Percentiles rank a stretch among this genome's conserved stretches.
These are phyloP conservation scores for Trachemys scripta DNA, from an alignment of 2,113 vertebrate species.

Conservation along the genomic window DNA sequence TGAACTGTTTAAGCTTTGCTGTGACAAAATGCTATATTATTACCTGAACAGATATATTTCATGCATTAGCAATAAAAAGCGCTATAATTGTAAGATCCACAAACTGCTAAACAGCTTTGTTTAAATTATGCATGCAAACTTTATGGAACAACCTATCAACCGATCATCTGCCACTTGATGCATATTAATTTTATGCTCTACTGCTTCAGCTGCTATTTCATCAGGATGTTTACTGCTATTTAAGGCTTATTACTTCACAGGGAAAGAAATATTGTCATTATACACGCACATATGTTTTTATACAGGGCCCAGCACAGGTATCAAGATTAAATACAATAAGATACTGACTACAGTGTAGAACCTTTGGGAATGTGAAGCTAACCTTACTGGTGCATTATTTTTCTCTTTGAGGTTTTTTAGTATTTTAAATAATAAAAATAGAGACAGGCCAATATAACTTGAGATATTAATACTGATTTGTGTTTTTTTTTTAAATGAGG, in stretches of 20 bases:
- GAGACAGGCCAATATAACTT: background rate
- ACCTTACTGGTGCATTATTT: background rate
- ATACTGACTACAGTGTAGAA: background rate
- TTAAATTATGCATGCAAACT: conserved; percentile 69
- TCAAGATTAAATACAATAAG: conserved; percentile 53
- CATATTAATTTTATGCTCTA: conserved; percentile 75
- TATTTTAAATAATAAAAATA: background rate
- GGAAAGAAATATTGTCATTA: conserved; percentile 54
- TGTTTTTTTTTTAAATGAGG: background rate
- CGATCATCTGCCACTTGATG: conserved; percentile 70
- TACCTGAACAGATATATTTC: conserved; percentile 56
- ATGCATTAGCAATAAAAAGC: conserved; percentile 51
- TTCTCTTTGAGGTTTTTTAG: background rate
- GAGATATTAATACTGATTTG: background rate
- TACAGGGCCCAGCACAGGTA: background rate
- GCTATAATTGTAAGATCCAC: conserved; percentile 33
- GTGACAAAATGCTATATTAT: conserved; percentile 26
- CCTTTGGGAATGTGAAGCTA: background rate
- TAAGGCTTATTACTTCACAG: conserved; percentile 63
- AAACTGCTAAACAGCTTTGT: conserved; percentile 49
- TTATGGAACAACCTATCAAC: conserved; percentile 68
- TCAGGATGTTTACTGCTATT: conserved; percentile 61
- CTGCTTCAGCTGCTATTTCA: conserved; percentile 66
- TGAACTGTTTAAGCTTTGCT: conserved; percentile 51
- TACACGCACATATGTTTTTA: background rate